Evolutionary conservation across 2,113 vertebrate species (phyloP), one percentile per base, ranked within the genome.

Genomic region (Protomyctophum bolini): DNA sequence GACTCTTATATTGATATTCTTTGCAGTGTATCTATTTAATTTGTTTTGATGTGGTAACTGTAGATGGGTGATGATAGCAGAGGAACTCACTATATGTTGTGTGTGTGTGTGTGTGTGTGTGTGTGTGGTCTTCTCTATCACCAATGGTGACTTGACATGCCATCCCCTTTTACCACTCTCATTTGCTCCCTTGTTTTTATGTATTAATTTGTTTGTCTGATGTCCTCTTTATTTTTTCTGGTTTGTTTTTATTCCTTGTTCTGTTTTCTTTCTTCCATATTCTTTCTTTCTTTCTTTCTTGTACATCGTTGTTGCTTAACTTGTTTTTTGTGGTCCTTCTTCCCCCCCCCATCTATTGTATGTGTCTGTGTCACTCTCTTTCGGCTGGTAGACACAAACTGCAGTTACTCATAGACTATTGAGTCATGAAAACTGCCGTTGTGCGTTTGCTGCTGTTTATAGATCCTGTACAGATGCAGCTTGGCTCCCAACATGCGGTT

Each of bases 331-430:
- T 45, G 2, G 5, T 68, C 58, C 41, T 6, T 33, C 28, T 58
- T 10, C 15, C 45, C 64, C 68, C 59, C 57, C 28, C 51, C 14
- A 63, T 14, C 54, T 60, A 54, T 62, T 63, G 51, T 61, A 68
- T 60, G 10, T 41, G 28, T 70, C 49, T 52, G 45, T 33, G 2
- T 59, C 11, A 49, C 48, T 33, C 11, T 12, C 41, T 68, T 45
- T 21, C n/a, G 4, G 66, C 83, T 83, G 58, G 50, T 59, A 28
- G 72, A 72, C 65, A 11, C 61, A 15, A 72, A 51, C 78, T 79
- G 79, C 85, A 80, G 86, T 87, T 83, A 79, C 85, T 77, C 74
- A 75, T 71, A 72, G 72, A 76, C 72, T 8, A 9, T 11, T 1
- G 6, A 6, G 46, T 72, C 73, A 62, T 80, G 77, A 73, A 77